A percentile compares a stretch with the other conserved stretches of the same genome.
Evolutionary conservation across 1,140 invertebrate genomes (phyloP).

Genomic region (Polyergus mexicanus): DNA sequence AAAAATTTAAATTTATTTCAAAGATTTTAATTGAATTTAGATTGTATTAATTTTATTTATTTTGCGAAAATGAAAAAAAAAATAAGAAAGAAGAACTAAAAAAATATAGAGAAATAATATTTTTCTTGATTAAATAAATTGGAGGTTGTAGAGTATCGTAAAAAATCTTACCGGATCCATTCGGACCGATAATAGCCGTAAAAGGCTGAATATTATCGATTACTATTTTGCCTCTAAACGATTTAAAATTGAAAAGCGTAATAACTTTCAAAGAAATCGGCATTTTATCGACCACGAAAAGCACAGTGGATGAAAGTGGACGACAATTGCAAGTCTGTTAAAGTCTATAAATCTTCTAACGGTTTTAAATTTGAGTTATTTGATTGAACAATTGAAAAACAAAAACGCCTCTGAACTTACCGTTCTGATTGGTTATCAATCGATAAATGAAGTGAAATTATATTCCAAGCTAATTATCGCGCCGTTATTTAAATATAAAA

Average conservation of each 20-base stretch:
- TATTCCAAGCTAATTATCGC: too few species aligned
- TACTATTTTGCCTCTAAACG: slow-evolving; percentile 94
- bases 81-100: neutral
- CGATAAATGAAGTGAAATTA: too few species aligned
- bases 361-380: neutral
- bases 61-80: neutral
- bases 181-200: slow-evolving; percentile 98
- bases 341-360: too few species aligned
- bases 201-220: slow-evolving; percentile 98
- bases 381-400: too few species aligned
- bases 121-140: neutral
- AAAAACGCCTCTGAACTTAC: too few species aligned
- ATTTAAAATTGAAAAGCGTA: slow-evolving; percentile 99
- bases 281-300: neutral
- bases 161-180: slow-evolving; percentile 94
- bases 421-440: too few species aligned
- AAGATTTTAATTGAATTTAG: too few species aligned
- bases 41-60: neutral
- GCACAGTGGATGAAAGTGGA: neutral
- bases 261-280: slow-evolving; percentile 92
- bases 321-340: neutral
- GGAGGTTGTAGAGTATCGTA: neutral
- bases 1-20: slow-evolving; percentile 27
- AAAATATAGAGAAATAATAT: neutral
- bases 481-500: too few species aligned